Percentiles rank a stretch among this genome's conserved stretches.
phyloP scores from a whole-genome alignment of 2,888 invertebrate species.

The Kuschelorhynchus macadamiae region DNA sequence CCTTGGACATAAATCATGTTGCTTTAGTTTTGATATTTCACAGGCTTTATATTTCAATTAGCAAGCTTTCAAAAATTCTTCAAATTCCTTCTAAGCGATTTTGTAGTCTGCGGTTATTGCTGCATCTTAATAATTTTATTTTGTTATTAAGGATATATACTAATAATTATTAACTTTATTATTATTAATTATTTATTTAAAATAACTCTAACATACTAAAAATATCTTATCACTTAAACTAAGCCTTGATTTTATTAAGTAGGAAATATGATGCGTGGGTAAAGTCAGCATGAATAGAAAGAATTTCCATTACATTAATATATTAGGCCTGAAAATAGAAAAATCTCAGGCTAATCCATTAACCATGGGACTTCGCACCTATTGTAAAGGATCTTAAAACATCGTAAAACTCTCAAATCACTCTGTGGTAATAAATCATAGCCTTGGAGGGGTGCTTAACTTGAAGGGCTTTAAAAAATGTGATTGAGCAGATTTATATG shows the following conservation, averaged over 20 bases:
- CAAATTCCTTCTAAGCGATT: too few species aligned
- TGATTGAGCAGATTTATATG: slow-evolving; percentile 28
- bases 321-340: slow-evolving; percentile 17
- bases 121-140: neutral
- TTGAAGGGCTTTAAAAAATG: slow-evolving; percentile 33
- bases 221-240: too few species aligned
- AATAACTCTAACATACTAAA: too few species aligned
- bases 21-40: too few species aligned
- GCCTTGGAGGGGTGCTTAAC: slow-evolving; percentile 24
- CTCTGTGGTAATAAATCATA: slow-evolving; percentile 33
- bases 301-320: slow-evolving; percentile 15
- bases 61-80: too few species aligned
- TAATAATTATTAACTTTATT: neutral
- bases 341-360: slow-evolving; percentile 35
- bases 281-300: slow-evolving; percentile 1
- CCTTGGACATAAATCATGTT: too few species aligned
- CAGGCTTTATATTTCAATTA: too few species aligned
- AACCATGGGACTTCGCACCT: slow-evolving; percentile 34
- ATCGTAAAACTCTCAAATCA: slow-evolving; percentile 32
- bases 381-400: slow-evolving; percentile 33
- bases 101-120: too few species aligned
- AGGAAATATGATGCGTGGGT: too few species aligned
- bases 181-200: neutral
- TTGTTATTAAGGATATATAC: neutral
- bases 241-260: neutral